Evolutionary conservation across 2,113 vertebrate species (phyloP).

Genomic region (Sterna hirundo): DNA sequence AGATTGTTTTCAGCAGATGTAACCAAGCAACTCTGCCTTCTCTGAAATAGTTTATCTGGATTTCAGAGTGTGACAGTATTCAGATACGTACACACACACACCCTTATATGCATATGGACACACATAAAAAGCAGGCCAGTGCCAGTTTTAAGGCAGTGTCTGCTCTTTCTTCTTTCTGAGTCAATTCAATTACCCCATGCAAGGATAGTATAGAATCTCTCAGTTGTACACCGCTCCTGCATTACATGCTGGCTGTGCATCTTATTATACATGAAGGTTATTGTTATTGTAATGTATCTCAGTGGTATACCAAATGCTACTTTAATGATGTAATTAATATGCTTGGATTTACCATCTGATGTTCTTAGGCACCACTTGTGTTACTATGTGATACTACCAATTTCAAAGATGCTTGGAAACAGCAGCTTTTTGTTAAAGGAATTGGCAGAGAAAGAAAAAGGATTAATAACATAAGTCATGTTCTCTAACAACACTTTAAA

Average conservation of each 20-base stretch:
- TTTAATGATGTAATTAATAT: conserved; percentile 77
- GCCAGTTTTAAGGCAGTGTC: conserved; percentile 31
- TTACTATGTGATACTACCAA: conserved; percentile 15
- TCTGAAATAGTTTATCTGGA: conserved; percentile 45
- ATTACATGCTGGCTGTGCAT: conserved; percentile 31
- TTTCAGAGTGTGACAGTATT: conserved; percentile 33
- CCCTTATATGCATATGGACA: background rate
- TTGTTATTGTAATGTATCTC: conserved; percentile 71
- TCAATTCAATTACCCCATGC: conserved; percentile 46
- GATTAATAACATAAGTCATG: conserved; percentile 13
- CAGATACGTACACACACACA: background rate
- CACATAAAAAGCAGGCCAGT: background rate
- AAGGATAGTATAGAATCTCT: conserved; percentile 9
- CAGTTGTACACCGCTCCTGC: background rate
- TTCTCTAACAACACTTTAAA: conserved; percentile 20
- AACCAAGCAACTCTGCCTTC: conserved; percentile 64
- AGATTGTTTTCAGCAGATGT: conserved; percentile 72
- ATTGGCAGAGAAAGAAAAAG: conserved; percentile 31
- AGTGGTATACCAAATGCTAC: conserved; percentile 63
- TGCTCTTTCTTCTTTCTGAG: conserved; percentile 21
- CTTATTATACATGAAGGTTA: conserved; percentile 69
- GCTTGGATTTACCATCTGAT: conserved; percentile 70
- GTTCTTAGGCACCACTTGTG: conserved; percentile 54
- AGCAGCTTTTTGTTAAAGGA: conserved; percentile 38
- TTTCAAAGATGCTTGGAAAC: conserved; percentile 24